These are phyloP conservation scores for Philereme vetulata DNA, from an alignment of 2,888 invertebrate genomes.

Conservation along the genomic window DNA sequence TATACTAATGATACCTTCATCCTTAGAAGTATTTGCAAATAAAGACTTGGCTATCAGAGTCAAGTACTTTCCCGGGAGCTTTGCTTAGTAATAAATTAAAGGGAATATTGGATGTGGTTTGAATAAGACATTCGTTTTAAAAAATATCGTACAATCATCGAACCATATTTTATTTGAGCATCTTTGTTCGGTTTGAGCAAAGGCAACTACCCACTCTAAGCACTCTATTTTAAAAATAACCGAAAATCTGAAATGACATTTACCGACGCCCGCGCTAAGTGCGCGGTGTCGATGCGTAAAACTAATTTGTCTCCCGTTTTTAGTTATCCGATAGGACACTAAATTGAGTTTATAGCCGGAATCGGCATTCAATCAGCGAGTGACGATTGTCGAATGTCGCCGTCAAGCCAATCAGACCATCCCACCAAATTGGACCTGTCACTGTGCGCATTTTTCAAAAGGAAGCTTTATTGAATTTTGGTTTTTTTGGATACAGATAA, in stretches of 20 bases:
- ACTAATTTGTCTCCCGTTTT: conserved; percentile 50
- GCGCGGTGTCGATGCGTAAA: conserved; percentile 30
- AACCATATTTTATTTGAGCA: no score
- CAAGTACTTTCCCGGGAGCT: conserved; percentile 10
- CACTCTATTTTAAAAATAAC: not conserved
- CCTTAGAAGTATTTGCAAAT: conserved; percentile 45
- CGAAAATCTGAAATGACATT: conserved; percentile 14
- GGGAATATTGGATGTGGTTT: conserved; percentile 25
- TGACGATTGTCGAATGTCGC: conserved; percentile 56
- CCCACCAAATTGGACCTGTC: conserved; percentile 68
- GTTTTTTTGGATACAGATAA: not conserved
- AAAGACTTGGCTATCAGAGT: conserved; percentile 26
- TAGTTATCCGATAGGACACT: conserved; percentile 49
- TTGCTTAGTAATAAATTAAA: conserved; percentile 36
- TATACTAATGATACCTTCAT: conserved; percentile 33
- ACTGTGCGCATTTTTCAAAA: conserved; percentile 30
- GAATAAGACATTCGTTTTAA: no score
- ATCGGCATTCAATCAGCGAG: conserved; percentile 67
- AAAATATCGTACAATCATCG: no score
- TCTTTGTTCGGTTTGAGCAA: no score
- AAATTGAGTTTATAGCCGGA: conserved; percentile 66
- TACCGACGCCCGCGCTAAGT: not conserved
- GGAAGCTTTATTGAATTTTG: not conserved
- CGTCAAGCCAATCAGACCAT: conserved; percentile 68
- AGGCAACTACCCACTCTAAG: no score